These are phyloP conservation scores for Flexamia atlantica DNA, from an alignment of 2,888 invertebrate species.

Conservation along the genomic window DNA sequence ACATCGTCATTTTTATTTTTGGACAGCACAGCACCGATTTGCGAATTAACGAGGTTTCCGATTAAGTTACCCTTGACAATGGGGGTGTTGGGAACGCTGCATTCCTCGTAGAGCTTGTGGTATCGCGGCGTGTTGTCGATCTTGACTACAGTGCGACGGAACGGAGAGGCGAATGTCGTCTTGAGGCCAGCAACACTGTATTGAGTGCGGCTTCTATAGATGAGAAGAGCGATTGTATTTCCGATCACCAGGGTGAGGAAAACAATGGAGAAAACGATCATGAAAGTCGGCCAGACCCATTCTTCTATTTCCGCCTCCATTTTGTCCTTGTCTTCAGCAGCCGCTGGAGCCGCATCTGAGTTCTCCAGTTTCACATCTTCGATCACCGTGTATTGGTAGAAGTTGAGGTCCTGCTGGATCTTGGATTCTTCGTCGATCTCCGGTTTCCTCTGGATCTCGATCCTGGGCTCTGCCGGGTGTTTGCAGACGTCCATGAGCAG, in stretches of 20 bases:
- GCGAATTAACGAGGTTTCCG: constrained; percentile 31
- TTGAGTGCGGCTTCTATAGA: constrained; percentile 64
- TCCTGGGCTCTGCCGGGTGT: neutral
- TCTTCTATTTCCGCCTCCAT: neutral
- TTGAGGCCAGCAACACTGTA: constrained; percentile 59
- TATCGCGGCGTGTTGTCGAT: constrained; percentile 63
- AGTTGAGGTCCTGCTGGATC: constrained; percentile 18
- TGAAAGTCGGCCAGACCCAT: constrained; percentile 62
- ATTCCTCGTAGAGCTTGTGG: constrained; percentile 71
- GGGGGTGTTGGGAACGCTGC: constrained; percentile 69
- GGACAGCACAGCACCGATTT: neutral
- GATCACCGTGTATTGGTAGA: constrained; percentile 46
- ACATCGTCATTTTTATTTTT: constrained; percentile 30
- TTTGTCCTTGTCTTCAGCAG: neutral
- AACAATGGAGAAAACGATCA: constrained; percentile 64
- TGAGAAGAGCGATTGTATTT: constrained; percentile 64
- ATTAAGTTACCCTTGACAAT: constrained; percentile 64
- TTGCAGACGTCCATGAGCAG: constrained; percentile 73
- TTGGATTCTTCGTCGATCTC: constrained; percentile 1
- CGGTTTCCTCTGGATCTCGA: constrained; percentile 21
- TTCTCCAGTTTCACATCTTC: constrained; percentile 19
- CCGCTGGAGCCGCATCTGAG: neutral
- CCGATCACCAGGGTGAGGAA: constrained; percentile 64
- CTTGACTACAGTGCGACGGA: constrained; percentile 53
- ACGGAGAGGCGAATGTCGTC: constrained; percentile 54